Evolutionary conservation across 1,140 invertebrate genomes (phyloP), one percentile per base, ranked within the genome.

Genomic region (Drosophila setifemur): DNA sequence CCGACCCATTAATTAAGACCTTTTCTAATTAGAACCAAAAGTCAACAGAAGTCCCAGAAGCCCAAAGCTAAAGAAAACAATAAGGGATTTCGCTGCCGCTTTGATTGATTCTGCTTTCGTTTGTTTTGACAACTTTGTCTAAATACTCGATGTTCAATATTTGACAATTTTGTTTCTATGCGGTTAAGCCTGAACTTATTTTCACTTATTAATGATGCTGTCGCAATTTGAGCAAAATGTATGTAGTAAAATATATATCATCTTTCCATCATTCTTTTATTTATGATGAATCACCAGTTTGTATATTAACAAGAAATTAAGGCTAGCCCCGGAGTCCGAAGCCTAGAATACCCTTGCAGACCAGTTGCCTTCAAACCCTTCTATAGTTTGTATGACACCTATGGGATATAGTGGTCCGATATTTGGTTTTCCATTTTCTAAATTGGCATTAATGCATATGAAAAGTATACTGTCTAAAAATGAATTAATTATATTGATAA

Each of bases 51-150:
- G 9, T 29, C 25, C 16, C 14, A 12, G 4, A 26, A 31, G n/a
- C n/a, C 18, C 45, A 53, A 39, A 42, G 39, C 29, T 5, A 4
- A 52, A 29, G 12, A 12, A 26, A 39, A 28, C 33, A 42, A 42
- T 28, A 16, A 42, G n/a, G 50, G 63, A 39, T 68, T 40, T 26
- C 33, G 55, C 14, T 52, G 37, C 42, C 48, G 47, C 48, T 79
- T 73, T 79, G 75, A 79, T 79, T 79, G 75, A 79, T 79, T 49
- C 75, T 35, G 28, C 55, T 53, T 60, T 42, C 64, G 49, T 64
- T 78, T 78, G 40, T 49, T 55, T 44, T 47, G 49, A 54, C 39
- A 33, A 21, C 25, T 12, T 28, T 55, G 31, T 12, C 66, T 39
- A 57, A 43, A 14, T 9, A 37, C 8, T 37, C 12, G 37, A 12